A percentile compares a stretch with the other conserved stretches of the same genome.
Conservation (phyloP, 2,113 vertebrate species). For the Etheostoma cragini region DNA sequence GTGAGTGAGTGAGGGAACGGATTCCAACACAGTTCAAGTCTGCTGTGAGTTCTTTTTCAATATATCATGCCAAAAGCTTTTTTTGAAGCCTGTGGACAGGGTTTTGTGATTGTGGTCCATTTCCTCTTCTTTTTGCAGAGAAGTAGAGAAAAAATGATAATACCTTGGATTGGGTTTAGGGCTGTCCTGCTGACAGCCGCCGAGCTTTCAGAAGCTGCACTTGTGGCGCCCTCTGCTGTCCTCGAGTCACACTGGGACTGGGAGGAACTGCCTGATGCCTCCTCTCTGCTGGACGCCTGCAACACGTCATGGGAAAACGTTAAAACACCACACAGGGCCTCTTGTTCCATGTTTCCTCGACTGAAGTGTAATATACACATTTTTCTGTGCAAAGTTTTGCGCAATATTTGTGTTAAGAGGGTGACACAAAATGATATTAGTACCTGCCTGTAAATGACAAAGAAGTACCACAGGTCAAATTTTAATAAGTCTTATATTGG, state of each 20-base stretch:
- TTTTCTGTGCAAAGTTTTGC: too few relatives aligned
- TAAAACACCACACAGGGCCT: constrained; percentile 1
- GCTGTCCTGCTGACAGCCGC: constrained; percentile 38
- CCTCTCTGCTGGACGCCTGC: constrained; percentile 66
- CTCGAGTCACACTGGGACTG: constrained; percentile 60
- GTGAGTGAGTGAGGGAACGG: too few relatives aligned
- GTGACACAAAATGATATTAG: too few relatives aligned
- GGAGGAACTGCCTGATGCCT: constrained; percentile 57
- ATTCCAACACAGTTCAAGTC: background rate
- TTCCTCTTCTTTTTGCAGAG: background rate
- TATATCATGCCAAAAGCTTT: background rate
- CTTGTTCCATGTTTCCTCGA: constrained; percentile 2
- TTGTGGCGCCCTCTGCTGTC: constrained; percentile 20
- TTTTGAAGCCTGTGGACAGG: background rate
- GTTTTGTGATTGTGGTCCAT: background rate
- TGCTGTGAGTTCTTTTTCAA: background rate
- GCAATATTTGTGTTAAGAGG: too few relatives aligned
- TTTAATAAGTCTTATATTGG: background rate
- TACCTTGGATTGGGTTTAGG: background rate
- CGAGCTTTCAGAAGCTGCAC: constrained; percentile 42
- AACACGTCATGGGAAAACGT: background rate
- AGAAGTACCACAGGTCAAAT: too few relatives aligned
- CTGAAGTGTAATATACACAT: background rate
- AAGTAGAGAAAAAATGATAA: background rate
- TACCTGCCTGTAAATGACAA: too few relatives aligned